Base-by-base conservation (phyloP, 2,113 vertebrate genomes). In the Athene cunicularia region DNA sequence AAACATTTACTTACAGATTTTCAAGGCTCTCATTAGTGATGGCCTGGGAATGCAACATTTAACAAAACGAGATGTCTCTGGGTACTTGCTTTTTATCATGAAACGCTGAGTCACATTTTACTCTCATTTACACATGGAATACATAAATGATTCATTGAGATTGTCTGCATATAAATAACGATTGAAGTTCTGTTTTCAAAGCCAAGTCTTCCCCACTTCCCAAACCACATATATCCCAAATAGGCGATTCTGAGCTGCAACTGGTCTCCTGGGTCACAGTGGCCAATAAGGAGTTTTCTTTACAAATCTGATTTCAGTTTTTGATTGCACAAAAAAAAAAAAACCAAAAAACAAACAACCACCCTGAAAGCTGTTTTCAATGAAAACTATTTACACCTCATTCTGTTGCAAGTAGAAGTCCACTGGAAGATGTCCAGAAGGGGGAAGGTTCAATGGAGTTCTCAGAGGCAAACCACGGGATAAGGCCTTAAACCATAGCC, bases 1-100 rank as follows among this genome's bases (percentile, higher is more conserved):
- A 86, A 96, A 92, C 53, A 62, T 79, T 86, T 88, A 75, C 85
- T 88, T 92, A 53, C 24, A 92, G 56, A 93, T 90, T 96, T 95
- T 60, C 63, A 86, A 92, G 59, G 37, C 11, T 90, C n/a, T 93
- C 86, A 77, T 86, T 91, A 94, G 43, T n/a, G 56, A 79, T 4
- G 8, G 45, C 30, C 72, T 17, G 30, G 67, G 68, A 93, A 86
- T 20, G 30, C 1, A 21, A 52, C 32, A 66, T 79, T 71, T 74
- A 28, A 90, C 49, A 88, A 85, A 80, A 83, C 1, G 3, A 83
- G 37, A 58, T 41, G 45, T 66, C 67, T 86, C 50, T 59, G n/a
- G 15, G 32, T 47, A 58, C 58, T 41, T 5, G 2, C 32, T 80
- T 94, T 90, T 80, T n/a, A 66, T 76, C 75, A 82, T 45, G 85